These are phyloP conservation scores for Tricholaema leucomelas DNA, from an alignment of 2,113 vertebrate species.

Conservation along the genomic window DNA sequence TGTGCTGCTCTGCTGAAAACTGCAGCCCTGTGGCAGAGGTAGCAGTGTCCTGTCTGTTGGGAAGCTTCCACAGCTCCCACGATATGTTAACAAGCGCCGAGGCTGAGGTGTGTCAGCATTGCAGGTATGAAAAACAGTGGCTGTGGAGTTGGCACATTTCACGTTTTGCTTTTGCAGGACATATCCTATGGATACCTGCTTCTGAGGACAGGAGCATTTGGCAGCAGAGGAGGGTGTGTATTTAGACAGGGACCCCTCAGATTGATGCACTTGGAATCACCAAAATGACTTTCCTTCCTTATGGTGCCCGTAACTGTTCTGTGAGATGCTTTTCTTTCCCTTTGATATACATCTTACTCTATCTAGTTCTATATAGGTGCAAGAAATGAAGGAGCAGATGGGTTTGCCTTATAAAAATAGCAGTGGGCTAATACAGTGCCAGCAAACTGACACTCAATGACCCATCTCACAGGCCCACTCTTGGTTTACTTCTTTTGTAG, in stretches of 20 bases:
- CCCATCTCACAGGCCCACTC: not conserved
- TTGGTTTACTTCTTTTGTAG: not conserved
- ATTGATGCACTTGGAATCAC: not conserved
- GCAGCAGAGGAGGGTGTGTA: accelerated
- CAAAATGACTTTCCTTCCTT: not conserved
- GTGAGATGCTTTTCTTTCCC: not conserved
- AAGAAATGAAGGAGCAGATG: constrained; percentile 34
- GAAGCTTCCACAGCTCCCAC: not conserved
- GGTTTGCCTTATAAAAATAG: not conserved
- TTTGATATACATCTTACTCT: not conserved
- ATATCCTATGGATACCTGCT: accelerated
- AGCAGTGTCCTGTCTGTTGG: not conserved
- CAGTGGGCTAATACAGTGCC: not conserved
- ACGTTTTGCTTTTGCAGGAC: not conserved
- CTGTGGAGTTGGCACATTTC: not conserved
- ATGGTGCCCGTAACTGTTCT: not conserved
- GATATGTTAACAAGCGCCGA: not conserved
- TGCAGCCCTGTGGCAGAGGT: not conserved
- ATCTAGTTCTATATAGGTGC: not conserved
- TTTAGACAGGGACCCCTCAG: not conserved
- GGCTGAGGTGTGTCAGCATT: not conserved
- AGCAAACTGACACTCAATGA: constrained; percentile 6
- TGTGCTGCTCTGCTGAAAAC: not conserved
- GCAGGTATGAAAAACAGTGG: not conserved
- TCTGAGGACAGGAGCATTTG: not conserved